Base-by-base conservation (phyloP, 2,888 invertebrate species). In the Camponotus fellah region DNA sequence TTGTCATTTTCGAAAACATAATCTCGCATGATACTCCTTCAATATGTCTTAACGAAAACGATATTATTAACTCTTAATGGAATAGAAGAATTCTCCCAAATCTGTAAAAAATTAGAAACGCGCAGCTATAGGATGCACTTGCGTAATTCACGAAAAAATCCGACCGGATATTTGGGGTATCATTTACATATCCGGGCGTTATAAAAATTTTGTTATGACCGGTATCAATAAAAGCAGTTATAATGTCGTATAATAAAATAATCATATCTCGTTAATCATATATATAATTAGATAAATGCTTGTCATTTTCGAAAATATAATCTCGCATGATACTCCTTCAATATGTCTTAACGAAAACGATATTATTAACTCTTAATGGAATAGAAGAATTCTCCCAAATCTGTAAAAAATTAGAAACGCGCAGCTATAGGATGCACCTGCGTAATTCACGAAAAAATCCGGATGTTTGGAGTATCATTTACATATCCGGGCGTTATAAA, bases 161-260 rank as follows among this genome's bases (percentile, higher is more conserved):
- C n/a, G n/a, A n/a, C n/a, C n/a, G n/a, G n/a, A n/a, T n/a, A n/a
- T n/a, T n/a, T n/a, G n/a, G n/a, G n/a, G 10, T 71, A n/a, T 58
- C 58, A 17, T 68, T 77, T 46, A 68, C 9, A 43, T 62, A 68
- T 46, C 14, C 4, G 0, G 6, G 34, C 62, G 40, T n/a, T 17
- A 10, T 2, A 56, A 60, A 71, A 77, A 46, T 69, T 34, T 69
- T 43, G 26, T 34, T 43, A 34, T 32, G 12, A 71, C 46, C 6
- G 53, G 8, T n/a, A 71, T 79, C 14, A 32, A 12, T 60, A 8
- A 60, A 79, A 46, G 56, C 40, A 76, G 14, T 68, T 56, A 56
- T 56, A 69, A 71, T 21, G 12, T n/a, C 14, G n/a, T 32, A 9
- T 40, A 2, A 26, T 26, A 26, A 26, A 26, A 12, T 12, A 56